These are phyloP conservation scores for Pseudochromis fuscus DNA, from an alignment of 2,797 vertebrate genomes.

Conservation along the genomic window DNA sequence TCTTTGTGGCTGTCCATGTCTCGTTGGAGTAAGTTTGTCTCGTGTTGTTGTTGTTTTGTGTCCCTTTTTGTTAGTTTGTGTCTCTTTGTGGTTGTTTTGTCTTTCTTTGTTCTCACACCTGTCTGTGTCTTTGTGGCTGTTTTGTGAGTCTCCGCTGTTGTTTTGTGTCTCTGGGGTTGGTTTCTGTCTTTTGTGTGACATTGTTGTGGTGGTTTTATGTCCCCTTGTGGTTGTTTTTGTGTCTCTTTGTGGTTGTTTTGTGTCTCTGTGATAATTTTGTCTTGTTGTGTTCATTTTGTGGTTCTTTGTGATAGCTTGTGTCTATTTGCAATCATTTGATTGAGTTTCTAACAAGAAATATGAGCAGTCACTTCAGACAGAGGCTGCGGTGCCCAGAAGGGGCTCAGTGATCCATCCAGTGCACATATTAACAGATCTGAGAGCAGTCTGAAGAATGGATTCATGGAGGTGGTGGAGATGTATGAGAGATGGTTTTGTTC, in stretches of 20 bases:
- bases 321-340: not conserved
- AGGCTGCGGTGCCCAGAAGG: not conserved
- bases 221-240: not conserved
- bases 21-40: too few species aligned
- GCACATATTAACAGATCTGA: not conserved
- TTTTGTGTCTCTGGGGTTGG: too few species aligned
- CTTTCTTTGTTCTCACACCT: too few species aligned
- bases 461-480: conserved; percentile 8
- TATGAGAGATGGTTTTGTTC: not conserved
- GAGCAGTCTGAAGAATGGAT: conserved; percentile 28
- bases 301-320: not conserved
- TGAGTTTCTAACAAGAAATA: conserved; percentile 5
- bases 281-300: not conserved
- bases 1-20: too few species aligned
- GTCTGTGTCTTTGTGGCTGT: too few species aligned
- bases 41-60: not conserved
- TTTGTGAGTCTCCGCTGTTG: too few species aligned
- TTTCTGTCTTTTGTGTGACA: too few species aligned
- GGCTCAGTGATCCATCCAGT: conserved; percentile 7
- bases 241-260: not conserved
- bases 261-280: not conserved
- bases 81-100: not conserved
- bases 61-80: not conserved
- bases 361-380: not conserved
- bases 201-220: too few species aligned